A percentile compares a stretch with the other conserved stretches of the same genome.
phyloP scores from a whole-genome alignment of 1,140 invertebrate genomes.

The Melitaea cinxia region DNA sequence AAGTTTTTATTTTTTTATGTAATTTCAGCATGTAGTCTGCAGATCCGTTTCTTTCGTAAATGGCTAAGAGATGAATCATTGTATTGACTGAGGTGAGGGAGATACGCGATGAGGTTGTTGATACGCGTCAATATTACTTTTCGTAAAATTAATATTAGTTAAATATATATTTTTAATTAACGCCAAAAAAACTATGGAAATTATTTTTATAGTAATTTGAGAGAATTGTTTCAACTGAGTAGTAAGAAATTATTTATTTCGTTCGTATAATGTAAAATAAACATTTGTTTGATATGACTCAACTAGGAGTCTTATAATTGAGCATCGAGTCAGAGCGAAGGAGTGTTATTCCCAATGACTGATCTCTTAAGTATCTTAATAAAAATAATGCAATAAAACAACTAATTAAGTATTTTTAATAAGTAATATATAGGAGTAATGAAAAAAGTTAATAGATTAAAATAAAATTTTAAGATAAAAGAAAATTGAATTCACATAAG shows the following conservation, averaged over 20 bases:
- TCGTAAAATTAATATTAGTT: not conserved
- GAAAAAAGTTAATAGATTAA: no score
- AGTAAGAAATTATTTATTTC: no score
- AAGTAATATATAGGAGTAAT: not conserved
- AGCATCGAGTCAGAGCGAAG: conserved; percentile 17
- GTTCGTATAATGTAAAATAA: not conserved
- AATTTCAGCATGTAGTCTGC: not conserved
- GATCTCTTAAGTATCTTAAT: conserved; percentile 3
- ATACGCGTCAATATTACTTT: not conserved
- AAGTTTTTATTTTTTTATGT: not conserved
- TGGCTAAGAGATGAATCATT: not conserved
- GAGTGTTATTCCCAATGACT: conserved; percentile 24
- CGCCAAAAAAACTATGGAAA: no score
- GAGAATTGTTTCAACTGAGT: no score
- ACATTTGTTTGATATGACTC: conserved; percentile 17
- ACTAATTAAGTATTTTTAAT: not conserved
- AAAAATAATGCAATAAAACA: conserved; percentile 5
- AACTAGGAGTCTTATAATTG: conserved; percentile 12
- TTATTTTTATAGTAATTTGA: no score
- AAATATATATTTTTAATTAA: no score
- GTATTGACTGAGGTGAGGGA: not conserved
- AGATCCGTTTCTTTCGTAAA: conserved; percentile 6
- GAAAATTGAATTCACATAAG: no score
- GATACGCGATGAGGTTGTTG: not conserved
- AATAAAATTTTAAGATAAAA: no score